These are phyloP conservation scores for Chironomus riparius DNA, from an alignment of 2,888 invertebrate species.

Conservation along the genomic window DNA sequence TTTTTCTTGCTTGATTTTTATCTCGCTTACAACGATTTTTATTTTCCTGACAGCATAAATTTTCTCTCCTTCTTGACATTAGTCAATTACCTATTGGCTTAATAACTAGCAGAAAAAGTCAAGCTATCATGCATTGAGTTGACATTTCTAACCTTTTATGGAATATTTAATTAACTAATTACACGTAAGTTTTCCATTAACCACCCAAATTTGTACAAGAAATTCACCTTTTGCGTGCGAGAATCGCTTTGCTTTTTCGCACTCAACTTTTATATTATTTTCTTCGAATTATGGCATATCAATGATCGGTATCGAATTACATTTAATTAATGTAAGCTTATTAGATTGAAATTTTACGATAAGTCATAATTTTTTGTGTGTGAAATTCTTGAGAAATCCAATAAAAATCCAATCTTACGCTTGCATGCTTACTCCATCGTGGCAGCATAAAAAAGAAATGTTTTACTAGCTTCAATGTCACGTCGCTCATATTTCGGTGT, in stretches of 20 bases:
- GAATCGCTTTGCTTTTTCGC: not conserved
- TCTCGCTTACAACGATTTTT: not conserved
- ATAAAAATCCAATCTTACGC: not conserved
- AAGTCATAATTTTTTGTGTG: not conserved
- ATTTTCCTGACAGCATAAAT: not conserved
- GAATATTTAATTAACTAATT: constrained; percentile 24
- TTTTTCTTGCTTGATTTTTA: not conserved
- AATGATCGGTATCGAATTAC: not conserved
- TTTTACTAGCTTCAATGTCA: not conserved
- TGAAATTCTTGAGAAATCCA: not conserved
- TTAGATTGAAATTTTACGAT: not conserved
- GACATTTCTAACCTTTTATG: constrained; percentile 1
- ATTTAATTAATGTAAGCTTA: not conserved
- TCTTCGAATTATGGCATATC: not conserved
- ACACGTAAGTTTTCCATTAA: not conserved
- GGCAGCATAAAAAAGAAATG: not conserved
- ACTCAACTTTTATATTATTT: too few species aligned
- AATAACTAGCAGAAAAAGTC: too few species aligned
- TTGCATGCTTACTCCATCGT: not conserved
- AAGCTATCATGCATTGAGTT: not conserved
- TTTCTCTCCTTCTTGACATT: not conserved
- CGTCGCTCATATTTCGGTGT: not conserved
- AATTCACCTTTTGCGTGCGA: not conserved
- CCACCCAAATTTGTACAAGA: not conserved
- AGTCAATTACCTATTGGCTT: not conserved